A percentile compares a stretch with the other conserved stretches of the same genome.
Conservation (phyloP, 2,113 vertebrate species). For the Damaliscus lunatus region DNA sequence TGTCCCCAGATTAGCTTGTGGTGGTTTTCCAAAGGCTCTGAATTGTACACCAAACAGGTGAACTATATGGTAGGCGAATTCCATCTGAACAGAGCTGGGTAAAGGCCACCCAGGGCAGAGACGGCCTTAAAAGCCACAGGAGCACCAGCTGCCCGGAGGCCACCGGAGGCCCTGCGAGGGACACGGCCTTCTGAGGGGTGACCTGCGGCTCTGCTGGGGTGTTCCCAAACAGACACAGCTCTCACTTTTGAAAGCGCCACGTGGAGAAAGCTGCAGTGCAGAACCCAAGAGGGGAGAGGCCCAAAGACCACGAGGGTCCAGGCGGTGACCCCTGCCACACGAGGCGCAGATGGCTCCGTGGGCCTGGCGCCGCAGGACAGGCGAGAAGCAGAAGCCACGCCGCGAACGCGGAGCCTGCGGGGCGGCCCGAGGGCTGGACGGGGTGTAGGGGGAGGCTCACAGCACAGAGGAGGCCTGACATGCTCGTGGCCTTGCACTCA, state of each 20-base stretch:
- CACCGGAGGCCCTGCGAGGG: neutral
- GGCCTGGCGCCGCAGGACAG: neutral
- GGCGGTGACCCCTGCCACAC: fast-evolving
- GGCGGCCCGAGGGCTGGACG: fast-evolving
- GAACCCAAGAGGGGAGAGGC: neutral
- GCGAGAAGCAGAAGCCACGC: fast-evolving
- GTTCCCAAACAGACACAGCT: neutral
- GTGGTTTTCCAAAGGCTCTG: neutral
- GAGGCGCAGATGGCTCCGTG: fast-evolving
- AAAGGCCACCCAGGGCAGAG: neutral
- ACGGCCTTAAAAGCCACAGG: too few relatives aligned
- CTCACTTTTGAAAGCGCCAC: fast-evolving
- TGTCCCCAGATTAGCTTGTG: neutral
- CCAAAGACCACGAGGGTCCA: fast-evolving
- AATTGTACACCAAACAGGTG: too few relatives aligned
- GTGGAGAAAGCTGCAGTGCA: neutral
- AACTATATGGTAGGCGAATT: fast-evolving
- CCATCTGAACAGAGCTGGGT: neutral
- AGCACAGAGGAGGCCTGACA: fast-evolving
- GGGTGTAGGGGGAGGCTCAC: neutral
- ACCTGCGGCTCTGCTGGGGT: fast-evolving
- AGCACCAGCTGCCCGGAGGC: fast-evolving
- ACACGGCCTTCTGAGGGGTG: fast-evolving
- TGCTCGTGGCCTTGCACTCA: fast-evolving
- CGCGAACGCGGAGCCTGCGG: fast-evolving